Evolutionary conservation across 2,113 vertebrate genomes (phyloP).

Genomic region (Sinocyclocheilus anophthalmus): DNA sequence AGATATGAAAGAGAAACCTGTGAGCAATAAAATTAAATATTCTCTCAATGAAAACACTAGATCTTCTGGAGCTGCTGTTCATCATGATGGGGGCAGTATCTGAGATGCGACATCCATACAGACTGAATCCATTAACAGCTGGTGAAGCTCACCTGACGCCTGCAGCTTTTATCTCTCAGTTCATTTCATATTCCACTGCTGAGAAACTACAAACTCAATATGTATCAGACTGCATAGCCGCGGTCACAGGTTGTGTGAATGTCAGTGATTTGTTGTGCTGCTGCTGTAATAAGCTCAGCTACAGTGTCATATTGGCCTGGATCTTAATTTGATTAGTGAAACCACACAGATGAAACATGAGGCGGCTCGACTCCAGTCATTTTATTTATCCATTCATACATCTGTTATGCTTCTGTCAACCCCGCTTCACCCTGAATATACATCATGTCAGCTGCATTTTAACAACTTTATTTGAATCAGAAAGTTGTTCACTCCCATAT

Average conservation of each 20-base stretch:
- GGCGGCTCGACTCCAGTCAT: not conserved
- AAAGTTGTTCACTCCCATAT: not conserved
- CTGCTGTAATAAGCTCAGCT: slow-evolving; percentile 31
- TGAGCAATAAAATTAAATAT: not conserved
- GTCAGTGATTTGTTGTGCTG: slow-evolving; percentile 34
- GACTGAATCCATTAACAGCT: not conserved
- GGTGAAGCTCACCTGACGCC: slow-evolving; percentile 4
- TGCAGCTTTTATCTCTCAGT: slow-evolving; percentile 15
- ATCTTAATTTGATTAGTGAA: slow-evolving; percentile 32
- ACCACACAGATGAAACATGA: slow-evolving; percentile 20
- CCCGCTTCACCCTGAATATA: not conserved
- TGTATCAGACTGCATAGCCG: not conserved
- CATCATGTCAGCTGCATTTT: not conserved
- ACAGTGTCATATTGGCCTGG: slow-evolving; percentile 5
- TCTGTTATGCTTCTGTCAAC: not conserved
- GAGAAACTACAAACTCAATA: slow-evolving; percentile 11
- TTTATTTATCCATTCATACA: not conserved
- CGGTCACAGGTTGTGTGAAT: not conserved
- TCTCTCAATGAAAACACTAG: not conserved
- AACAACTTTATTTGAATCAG: not conserved
- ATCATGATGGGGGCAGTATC: not conserved
- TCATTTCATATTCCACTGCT: slow-evolving; percentile 7
- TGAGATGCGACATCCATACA: not conserved
- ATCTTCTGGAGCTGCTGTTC: not conserved
- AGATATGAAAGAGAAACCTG: not conserved